These are phyloP conservation scores for Chamaea fasciata DNA, from an alignment of 2,113 vertebrate genomes.

Conservation along the genomic window DNA sequence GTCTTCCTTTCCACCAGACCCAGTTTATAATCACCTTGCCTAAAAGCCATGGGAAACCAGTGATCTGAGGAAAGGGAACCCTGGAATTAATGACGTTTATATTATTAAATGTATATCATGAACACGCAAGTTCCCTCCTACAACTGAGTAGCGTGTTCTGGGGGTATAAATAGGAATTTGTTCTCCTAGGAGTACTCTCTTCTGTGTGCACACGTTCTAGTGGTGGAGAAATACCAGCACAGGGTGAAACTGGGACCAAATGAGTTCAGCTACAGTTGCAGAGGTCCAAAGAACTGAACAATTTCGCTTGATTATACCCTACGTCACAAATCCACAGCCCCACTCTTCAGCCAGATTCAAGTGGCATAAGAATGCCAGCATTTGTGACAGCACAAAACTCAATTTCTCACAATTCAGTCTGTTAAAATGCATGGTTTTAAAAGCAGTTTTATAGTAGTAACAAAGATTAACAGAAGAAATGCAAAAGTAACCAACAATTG, in stretches of 20 bases:
- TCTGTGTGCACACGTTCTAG: no score
- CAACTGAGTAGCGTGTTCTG: background rate
- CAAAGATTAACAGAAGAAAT: background rate
- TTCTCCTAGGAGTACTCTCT: background rate
- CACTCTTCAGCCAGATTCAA: background rate
- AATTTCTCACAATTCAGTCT: background rate
- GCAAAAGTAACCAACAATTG: background rate
- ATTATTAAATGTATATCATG: background rate
- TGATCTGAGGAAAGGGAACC: background rate
- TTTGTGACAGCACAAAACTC: background rate
- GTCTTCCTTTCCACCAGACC: background rate
- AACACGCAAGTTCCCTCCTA: background rate
- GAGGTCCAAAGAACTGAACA: background rate
- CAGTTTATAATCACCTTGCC: background rate
- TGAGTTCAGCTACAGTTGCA: background rate
- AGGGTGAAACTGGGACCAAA: background rate
- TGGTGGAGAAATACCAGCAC: background rate
- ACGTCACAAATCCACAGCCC: background rate
- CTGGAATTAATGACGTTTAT: background rate
- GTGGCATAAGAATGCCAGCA: background rate
- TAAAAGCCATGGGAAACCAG: background rate
- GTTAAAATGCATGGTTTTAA: background rate
- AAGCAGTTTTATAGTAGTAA: background rate
- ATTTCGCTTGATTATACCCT: background rate
- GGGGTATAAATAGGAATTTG: background rate